These are phyloP conservation scores for Atta colombica DNA, from an alignment of 1,140 invertebrate genomes.

Conservation along the genomic window DNA sequence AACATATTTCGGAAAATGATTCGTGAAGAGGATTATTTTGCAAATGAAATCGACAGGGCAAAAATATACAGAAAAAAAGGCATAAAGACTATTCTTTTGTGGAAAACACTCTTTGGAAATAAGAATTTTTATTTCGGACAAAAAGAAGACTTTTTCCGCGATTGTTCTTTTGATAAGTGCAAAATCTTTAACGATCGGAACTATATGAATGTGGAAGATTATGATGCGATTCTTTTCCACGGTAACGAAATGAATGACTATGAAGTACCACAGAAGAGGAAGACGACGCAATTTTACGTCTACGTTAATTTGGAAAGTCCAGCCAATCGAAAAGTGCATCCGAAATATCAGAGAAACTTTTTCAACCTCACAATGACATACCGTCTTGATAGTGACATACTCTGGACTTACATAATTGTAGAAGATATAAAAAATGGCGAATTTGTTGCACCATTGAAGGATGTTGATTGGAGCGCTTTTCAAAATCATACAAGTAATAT, in stretches of 20 bases:
- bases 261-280: slow-evolving; percentile 70
- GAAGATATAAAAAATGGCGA: slow-evolving; percentile 72
- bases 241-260: slow-evolving; percentile 60
- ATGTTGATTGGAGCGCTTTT: slow-evolving; percentile 74
- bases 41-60: neutral
- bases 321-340: slow-evolving; percentile 65
- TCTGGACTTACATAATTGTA: slow-evolving; percentile 86
- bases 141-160: slow-evolving; percentile 66
- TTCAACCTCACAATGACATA: slow-evolving; percentile 91
- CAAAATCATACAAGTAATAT: slow-evolving; percentile 46
- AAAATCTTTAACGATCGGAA: slow-evolving; percentile 64
- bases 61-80: too few relatives aligned
- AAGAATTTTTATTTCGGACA: slow-evolving; percentile 76
- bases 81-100: slow-evolving; percentile 77
- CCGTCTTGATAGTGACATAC: slow-evolving; percentile 88
- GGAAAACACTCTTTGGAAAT: slow-evolving; percentile 78
- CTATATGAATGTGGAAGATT: slow-evolving; percentile 57
- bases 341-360: slow-evolving; percentile 73
- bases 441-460: slow-evolving; percentile 70
- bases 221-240: slow-evolving; percentile 79
- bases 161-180: slow-evolving; percentile 74
- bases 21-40: neutral
- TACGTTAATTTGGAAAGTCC: slow-evolving; percentile 81
- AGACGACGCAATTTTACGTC: slow-evolving; percentile 74
- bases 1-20: neutral